Conservation (phyloP, 2,113 vertebrate genomes). For the Pteruthius melanotis region DNA sequence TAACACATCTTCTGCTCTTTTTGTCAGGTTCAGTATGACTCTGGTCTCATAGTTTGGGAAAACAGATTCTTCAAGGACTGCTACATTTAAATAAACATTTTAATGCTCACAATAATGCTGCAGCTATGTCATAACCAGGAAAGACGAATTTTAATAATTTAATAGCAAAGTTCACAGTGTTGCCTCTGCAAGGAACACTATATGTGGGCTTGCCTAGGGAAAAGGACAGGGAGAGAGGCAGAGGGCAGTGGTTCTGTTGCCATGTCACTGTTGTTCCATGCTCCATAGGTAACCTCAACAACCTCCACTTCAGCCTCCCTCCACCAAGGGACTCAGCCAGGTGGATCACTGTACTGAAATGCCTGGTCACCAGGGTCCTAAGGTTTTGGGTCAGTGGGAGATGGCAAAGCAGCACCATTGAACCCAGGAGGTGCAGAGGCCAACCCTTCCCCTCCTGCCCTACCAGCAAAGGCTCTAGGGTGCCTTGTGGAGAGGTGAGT, state of each 20-base stretch:
- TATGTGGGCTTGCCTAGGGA: neutral
- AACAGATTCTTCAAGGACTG: neutral
- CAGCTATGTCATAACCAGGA: neutral
- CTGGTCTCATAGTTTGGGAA: neutral
- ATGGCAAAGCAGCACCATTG: neutral
- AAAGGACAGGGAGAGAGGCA: neutral
- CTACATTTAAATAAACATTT: neutral
- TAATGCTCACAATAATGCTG: neutral
- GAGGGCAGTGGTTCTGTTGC: neutral
- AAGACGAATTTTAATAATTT: neutral
- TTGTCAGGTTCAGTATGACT: neutral
- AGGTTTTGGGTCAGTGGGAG: neutral
- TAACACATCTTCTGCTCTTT: neutral
- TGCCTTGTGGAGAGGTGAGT: neutral
- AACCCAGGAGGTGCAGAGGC: neutral
- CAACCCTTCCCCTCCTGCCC: neutral
- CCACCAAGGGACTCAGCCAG: neutral
- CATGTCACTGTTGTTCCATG: neutral
- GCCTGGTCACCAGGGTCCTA: neutral
- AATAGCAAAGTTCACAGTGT: neutral
- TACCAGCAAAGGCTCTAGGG: neutral
- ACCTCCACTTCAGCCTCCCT: neutral
- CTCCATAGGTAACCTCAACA: neutral
- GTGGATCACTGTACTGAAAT: neutral
- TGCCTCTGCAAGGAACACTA: neutral